phyloP scores from a whole-genome alignment of 2,797 vertebrate species.

The Coreius guichenoti region DNA sequence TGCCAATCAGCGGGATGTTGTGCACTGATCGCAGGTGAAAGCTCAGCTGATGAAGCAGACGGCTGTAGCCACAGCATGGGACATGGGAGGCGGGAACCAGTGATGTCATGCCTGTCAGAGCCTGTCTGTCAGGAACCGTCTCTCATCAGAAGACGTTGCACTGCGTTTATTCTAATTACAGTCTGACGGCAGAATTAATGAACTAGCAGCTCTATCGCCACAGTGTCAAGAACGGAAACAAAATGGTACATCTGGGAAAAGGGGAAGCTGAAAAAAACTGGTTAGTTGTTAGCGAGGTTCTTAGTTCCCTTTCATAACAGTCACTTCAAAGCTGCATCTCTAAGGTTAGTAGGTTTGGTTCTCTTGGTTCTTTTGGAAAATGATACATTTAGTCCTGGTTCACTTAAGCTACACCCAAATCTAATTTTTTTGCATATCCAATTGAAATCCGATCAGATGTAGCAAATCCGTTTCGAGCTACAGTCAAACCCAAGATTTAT shows the following conservation, averaged over 20 bases:
- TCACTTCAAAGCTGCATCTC: not conserved
- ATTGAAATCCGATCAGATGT: too few relatives aligned
- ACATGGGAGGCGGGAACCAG: conserved; percentile 35
- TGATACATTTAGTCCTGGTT: too few relatives aligned
- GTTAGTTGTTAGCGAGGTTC: not conserved
- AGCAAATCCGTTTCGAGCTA: too few relatives aligned
- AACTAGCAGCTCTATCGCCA: conserved; percentile 6
- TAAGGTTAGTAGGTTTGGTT: not conserved
- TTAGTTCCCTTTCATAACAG: not conserved
- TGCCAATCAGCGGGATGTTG: conserved; percentile 43
- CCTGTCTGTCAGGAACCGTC: conserved; percentile 63
- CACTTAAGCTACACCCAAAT: too few relatives aligned
- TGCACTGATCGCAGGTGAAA: conserved; percentile 49
- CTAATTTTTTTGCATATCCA: too few relatives aligned
- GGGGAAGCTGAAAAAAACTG: not conserved
- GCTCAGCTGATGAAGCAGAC: conserved; percentile 42
- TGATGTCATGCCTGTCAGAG: conserved; percentile 75
- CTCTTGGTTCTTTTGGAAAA: not conserved
- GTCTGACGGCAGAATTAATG: conserved; percentile 66
- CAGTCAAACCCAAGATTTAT: too few relatives aligned
- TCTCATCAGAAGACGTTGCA: conserved; percentile 60
- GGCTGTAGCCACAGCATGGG: conserved; percentile 11
- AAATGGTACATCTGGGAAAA: conserved; percentile 46
- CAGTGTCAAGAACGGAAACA: conserved; percentile 56
- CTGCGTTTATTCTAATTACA: conserved; percentile 70